Evolutionary conservation across 2,888 invertebrate genomes (phyloP).

Genomic region (Barypeithes pellucidus): DNA sequence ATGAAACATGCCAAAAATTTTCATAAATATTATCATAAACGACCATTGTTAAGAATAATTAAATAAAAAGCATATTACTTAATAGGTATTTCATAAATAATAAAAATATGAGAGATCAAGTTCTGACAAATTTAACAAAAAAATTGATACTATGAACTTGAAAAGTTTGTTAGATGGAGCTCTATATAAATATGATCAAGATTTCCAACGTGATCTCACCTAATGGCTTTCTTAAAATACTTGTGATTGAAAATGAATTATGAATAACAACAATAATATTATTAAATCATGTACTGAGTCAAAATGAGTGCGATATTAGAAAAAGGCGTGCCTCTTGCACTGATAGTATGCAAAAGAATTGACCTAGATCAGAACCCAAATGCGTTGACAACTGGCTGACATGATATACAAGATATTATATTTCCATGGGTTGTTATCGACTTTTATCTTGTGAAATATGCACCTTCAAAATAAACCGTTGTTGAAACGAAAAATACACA

Average conservation of each 20-base stretch:
- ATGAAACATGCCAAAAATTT: too few species aligned
- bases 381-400: constrained; percentile 49
- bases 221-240: constrained; percentile 11
- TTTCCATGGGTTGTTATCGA: constrained; percentile 48
- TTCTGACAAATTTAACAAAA: too few species aligned
- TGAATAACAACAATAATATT: constrained; percentile 29
- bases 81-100: too few species aligned
- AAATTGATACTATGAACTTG: too few species aligned
- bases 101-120: too few species aligned
- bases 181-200: too few species aligned
- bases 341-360: constrained; percentile 50
- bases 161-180: too few species aligned
- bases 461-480: constrained; percentile 34
- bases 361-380: constrained; percentile 50
- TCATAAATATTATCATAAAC: too few species aligned
- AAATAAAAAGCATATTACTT: too few species aligned
- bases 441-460: constrained; percentile 39
- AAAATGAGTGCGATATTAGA: constrained; percentile 39
- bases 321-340: constrained; percentile 49
- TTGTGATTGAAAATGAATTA: constrained; percentile 36
- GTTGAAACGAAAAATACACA: not conserved
- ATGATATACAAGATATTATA: constrained; percentile 48
- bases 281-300: constrained; percentile 46
- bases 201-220: constrained; percentile 24
- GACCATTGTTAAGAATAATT: too few species aligned